These are phyloP conservation scores for Synanthedon tipuliformis DNA, from an alignment of 2,888 invertebrate species.

Conservation along the genomic window DNA sequence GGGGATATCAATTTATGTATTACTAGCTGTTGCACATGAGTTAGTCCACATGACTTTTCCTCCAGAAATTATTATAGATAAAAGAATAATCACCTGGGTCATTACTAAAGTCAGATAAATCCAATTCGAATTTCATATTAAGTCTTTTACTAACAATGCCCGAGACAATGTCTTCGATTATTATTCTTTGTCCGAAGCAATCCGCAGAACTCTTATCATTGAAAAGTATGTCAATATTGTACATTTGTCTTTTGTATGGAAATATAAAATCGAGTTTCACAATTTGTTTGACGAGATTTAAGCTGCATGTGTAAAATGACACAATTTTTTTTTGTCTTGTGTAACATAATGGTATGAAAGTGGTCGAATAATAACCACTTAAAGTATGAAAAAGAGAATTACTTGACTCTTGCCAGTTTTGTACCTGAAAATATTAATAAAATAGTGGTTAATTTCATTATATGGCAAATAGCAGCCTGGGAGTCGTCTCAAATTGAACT, in stretches of 20 bases:
- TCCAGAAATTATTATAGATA: no score
- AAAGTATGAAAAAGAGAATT: slow-evolving; percentile 35
- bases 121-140: slow-evolving; percentile 34
- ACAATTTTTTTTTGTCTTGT: slow-evolving; percentile 24
- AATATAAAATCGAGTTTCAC: slow-evolving; percentile 51
- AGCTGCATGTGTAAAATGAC: slow-evolving; percentile 45
- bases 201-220: slow-evolving; percentile 44
- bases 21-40: no score
- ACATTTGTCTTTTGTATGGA: slow-evolving; percentile 42
- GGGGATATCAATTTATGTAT: no score
- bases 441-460: no score
- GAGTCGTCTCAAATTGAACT: neutral
- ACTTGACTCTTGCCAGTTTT: slow-evolving; percentile 37
- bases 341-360: slow-evolving; percentile 38
- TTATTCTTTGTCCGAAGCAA: slow-evolving; percentile 29
- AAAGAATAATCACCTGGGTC: slow-evolving; percentile 36
- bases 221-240: slow-evolving; percentile 42
- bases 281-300: slow-evolving; percentile 36
- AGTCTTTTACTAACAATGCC: slow-evolving; percentile 38
- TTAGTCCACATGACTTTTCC: no score
- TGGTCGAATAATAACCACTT: slow-evolving; percentile 26
- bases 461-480: no score
- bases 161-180: slow-evolving; percentile 39
- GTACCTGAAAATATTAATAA: slow-evolving; percentile 31
- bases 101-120: slow-evolving; percentile 45